Base-by-base conservation (phyloP, 2,797 vertebrate genomes). In the Clarias pachynema region DNA sequence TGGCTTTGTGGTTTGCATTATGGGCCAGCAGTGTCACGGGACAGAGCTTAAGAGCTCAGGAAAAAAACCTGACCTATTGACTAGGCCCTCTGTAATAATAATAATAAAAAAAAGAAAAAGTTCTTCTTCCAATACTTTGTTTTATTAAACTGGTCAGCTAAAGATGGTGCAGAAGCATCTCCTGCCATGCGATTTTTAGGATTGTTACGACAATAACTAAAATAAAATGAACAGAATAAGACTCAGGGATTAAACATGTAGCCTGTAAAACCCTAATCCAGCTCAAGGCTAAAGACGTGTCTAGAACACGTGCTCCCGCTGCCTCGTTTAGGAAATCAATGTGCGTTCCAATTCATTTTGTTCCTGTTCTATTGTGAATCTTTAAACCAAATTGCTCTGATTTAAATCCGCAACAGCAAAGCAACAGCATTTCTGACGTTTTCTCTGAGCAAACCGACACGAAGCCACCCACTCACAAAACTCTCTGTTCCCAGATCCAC, bases 11-110 rank as follows among this genome's bases (percentile, higher is more conserved):
- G 75, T 65, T 89, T 90, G 82, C 86, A 89, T 56, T 74, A 79
- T 81, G 85, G 84, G 88, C 29, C 60, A 85, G 81, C n/a, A n/a
- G 56, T 87, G 84, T 86, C 89, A 92, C 75, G 84, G 86, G 91
- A 90, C 89, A 84, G 6, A 80, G 87, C 86, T 93, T 91, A 93
- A 88, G 78, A 87, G 90, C 86, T 93, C 86, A 7, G 68, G 1
- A 24, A 40, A 40, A 68, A 26, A 40, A 37, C 72, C 78, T 89
- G 89, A 89, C 86, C 85, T 66, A 20, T 15, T 86, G 84, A 79
- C 78, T 84, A 81, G 63, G 34, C 84, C 44, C 37, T 82, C 26
- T 26, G 34, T 20, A 3, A 59, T 78, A 29, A 53, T 12, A 49
- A 49, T 14, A 44, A 44, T 37, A 37, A 37, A 2, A 40, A 40